A percentile compares a stretch with the other conserved stretches of the same genome.
phyloP scores from a whole-genome alignment of 2,797 vertebrate genomes.

The Apogon hyalosoma region DNA sequence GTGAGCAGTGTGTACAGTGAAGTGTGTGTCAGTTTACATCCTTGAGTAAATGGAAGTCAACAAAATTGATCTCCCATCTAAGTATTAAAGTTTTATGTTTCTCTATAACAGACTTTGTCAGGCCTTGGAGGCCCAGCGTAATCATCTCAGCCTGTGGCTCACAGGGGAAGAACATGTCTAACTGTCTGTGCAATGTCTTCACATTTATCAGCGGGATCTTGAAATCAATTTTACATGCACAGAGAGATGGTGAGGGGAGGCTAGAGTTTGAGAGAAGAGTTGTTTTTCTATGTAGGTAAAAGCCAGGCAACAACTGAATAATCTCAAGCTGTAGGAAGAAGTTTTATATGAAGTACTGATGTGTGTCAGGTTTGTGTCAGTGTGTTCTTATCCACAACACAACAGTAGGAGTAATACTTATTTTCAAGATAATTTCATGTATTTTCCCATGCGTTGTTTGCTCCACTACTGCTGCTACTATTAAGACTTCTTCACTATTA shows the following conservation, averaged over 20 bases:
- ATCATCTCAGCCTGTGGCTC: not conserved
- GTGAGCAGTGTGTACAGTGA: slow-evolving; percentile 1
- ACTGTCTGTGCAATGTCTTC: not conserved
- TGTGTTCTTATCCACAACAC: no score
- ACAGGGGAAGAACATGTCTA: not conserved
- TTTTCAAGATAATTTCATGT: no score
- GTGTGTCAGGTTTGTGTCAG: no score
- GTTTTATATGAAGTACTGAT: no score
- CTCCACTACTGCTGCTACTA: no score
- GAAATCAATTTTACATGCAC: slow-evolving; percentile 7
- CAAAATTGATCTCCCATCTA: slow-evolving; percentile 25
- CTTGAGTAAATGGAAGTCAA: slow-evolving; percentile 28
- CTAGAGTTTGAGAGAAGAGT: not conserved
- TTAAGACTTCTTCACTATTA: no score
- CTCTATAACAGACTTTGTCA: slow-evolving; percentile 20
- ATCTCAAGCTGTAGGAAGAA: no score
- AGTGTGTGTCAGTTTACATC: slow-evolving; percentile 4
- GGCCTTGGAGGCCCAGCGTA: not conserved
- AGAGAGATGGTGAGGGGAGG: slow-evolving; percentile 1
- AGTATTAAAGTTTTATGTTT: slow-evolving; percentile 44
- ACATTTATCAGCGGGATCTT: slow-evolving; percentile 3
- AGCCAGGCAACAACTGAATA: slow-evolving; percentile 8
- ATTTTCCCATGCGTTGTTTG: no score
- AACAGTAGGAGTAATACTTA: no score
- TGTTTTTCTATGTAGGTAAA: slow-evolving; percentile 5